phyloP scores from a whole-genome alignment of 2,797 vertebrate genomes.

The Manis crassicaudata region DNA sequence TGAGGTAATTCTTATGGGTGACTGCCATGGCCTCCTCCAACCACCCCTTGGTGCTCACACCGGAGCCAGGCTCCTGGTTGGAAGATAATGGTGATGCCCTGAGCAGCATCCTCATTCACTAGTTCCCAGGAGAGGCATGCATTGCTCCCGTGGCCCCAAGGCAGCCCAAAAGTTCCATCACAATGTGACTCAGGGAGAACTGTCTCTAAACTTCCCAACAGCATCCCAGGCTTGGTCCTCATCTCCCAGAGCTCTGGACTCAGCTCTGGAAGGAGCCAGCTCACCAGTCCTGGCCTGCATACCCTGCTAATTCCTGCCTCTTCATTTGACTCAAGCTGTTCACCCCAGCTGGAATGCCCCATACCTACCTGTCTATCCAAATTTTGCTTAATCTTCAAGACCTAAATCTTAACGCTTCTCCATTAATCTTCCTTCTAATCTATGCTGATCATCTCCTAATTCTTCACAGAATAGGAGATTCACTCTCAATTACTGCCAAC shows the following conservation, averaged over 20 bases:
- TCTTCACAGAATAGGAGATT: background rate
- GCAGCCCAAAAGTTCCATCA: background rate
- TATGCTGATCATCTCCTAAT: background rate
- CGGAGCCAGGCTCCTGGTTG: background rate
- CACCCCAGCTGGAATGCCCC: background rate
- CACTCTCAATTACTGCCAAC: background rate
- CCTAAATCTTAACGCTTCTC: background rate
- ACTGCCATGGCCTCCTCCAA: background rate
- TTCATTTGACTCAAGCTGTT: background rate
- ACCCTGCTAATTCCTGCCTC: background rate
- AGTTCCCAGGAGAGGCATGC: background rate
- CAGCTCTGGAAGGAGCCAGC: background rate
- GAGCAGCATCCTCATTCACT: background rate
- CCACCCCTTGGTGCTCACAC: background rate
- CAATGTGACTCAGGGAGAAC: background rate
- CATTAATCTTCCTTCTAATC: background rate
- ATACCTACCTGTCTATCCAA: background rate
- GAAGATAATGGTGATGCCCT: background rate
- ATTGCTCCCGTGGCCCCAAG: background rate
- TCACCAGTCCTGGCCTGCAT: background rate
- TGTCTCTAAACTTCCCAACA: background rate
- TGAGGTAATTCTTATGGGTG: background rate
- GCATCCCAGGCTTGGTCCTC: background rate
- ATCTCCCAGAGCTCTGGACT: background rate
- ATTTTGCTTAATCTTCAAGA: slow-evolving; percentile 20